phyloP scores from a whole-genome alignment of 2,113 vertebrate genomes.

The Pterocles orientalis region DNA sequence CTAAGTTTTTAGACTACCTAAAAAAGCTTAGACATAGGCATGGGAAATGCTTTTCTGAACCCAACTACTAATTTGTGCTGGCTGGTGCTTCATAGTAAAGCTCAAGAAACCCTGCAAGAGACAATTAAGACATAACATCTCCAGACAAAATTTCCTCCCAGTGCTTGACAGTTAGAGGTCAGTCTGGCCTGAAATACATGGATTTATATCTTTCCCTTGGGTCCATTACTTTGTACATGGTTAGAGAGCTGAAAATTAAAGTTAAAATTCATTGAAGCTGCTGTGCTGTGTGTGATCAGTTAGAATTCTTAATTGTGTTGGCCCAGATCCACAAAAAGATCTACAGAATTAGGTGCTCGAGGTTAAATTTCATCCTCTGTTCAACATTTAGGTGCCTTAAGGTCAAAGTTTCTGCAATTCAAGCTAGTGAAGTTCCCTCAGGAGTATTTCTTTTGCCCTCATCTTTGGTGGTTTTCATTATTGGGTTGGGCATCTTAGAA shows the following conservation, averaged over 20 bases:
- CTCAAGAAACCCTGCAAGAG: background rate
- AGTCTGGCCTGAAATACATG: background rate
- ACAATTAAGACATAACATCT: constrained; percentile 15
- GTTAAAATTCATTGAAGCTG: background rate
- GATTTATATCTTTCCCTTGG: background rate
- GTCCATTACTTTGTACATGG: background rate
- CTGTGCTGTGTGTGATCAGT: background rate
- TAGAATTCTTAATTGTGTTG: constrained; percentile 31
- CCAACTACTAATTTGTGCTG: background rate
- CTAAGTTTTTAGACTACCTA: background rate
- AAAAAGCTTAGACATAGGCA: background rate
- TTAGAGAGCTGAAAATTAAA: constrained; percentile 9
- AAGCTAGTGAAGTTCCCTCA: background rate
- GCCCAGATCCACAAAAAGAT: background rate
- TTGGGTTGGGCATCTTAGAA: background rate
- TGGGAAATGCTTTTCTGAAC: background rate
- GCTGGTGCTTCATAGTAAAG: background rate
- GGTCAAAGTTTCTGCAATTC: background rate
- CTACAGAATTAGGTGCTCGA: background rate
- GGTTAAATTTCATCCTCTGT: background rate
- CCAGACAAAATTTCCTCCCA: background rate
- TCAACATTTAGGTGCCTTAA: background rate
- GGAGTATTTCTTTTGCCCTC: background rate
- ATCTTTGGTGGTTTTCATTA: background rate
- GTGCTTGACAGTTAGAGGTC: constrained; percentile 15